These are phyloP conservation scores for Passer montanus DNA, from an alignment of 2,113 vertebrate species.

Conservation along the genomic window DNA sequence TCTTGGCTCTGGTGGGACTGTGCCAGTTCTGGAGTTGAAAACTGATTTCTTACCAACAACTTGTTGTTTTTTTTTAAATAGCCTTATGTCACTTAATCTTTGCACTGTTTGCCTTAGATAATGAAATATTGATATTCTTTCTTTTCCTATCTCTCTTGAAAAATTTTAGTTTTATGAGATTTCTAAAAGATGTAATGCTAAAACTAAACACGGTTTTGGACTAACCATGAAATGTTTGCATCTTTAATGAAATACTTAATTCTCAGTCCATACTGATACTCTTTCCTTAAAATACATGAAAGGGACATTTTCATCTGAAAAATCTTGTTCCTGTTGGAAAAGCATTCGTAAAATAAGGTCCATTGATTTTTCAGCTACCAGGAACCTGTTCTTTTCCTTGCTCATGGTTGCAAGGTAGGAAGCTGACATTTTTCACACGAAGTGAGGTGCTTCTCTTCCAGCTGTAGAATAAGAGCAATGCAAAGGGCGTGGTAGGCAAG, in stretches of 20 bases:
- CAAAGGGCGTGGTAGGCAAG: not conserved
- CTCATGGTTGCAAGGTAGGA: not conserved
- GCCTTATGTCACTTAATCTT: not conserved
- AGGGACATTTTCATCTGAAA: not conserved
- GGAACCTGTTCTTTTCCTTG: not conserved
- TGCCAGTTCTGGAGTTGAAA: not conserved
- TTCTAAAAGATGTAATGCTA: not conserved
- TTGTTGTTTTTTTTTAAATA: not conserved
- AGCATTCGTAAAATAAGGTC: not conserved
- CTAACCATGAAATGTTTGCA: not conserved
- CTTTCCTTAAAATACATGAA: not conserved
- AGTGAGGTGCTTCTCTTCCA: not conserved
- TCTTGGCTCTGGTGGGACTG: not conserved
- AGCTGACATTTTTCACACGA: not conserved
- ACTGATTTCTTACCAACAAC: not conserved
- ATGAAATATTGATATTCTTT: not conserved
- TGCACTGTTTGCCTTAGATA: not conserved
- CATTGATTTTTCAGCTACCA: not conserved
- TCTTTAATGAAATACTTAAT: not conserved
- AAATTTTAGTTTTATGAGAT: not conserved
- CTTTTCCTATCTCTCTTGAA: not conserved
- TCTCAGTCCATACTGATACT: not conserved
- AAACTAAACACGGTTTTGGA: not conserved
- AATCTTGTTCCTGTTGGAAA: not conserved
- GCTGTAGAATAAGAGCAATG: not conserved